Percentiles rank a stretch among this genome's conserved stretches.
Evolutionary conservation across 2,888 invertebrate species (phyloP).

Genomic region (Conomelus anceps): DNA sequence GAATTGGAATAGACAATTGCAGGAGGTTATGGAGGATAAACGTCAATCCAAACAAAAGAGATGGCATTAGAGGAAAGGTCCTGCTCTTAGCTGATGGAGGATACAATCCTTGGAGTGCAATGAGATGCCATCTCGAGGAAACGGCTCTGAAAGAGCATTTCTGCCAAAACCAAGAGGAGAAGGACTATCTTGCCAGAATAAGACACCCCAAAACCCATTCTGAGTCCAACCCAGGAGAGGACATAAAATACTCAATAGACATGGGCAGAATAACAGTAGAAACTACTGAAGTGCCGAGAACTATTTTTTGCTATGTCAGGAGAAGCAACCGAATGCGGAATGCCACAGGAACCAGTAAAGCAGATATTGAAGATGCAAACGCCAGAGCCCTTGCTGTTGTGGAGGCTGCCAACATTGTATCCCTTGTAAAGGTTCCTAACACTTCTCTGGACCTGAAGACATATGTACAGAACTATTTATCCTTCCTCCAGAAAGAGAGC

Average conservation of each 20-base stretch:
- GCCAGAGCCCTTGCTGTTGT: too few relatives aligned
- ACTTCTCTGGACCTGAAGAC: too few relatives aligned
- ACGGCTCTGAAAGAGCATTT: constrained; percentile 8
- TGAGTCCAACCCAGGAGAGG: background rate
- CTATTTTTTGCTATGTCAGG: background rate
- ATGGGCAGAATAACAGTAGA: background rate
- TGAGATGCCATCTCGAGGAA: constrained; percentile 15
- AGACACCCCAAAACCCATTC: background rate
- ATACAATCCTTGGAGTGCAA: background rate
- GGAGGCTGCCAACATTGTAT: too few relatives aligned
- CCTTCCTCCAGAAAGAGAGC: too few relatives aligned
- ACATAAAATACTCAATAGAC: background rate
- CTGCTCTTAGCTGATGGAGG: constrained; percentile 18
- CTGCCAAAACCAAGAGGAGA: background rate
- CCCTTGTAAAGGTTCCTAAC: too few relatives aligned
- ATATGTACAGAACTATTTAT: too few relatives aligned
- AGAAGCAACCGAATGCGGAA: background rate
- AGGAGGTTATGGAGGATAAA: constrained; percentile 17
- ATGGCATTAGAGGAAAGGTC: background rate
- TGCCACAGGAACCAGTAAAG: too few relatives aligned
- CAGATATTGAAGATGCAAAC: too few relatives aligned
- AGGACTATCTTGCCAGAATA: background rate
- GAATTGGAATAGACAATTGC: constrained; percentile 11
- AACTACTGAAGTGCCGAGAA: background rate
- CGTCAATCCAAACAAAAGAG: constrained; percentile 13